phyloP scores from a whole-genome alignment of 2,113 vertebrate genomes.

The Globicephala melas region DNA sequence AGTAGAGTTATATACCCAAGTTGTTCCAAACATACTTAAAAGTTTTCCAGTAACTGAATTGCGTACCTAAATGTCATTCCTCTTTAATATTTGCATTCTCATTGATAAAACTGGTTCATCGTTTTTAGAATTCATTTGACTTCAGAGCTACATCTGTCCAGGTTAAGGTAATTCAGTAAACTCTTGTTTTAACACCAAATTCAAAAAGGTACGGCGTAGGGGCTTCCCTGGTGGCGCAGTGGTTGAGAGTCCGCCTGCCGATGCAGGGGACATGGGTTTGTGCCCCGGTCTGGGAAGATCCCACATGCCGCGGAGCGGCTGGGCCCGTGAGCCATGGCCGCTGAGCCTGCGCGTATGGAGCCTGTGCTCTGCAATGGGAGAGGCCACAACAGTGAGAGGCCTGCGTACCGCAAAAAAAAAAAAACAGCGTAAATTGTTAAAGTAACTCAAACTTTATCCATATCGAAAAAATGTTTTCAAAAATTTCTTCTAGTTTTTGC shows the following conservation, averaged over 20 bases:
- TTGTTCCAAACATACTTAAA: neutral
- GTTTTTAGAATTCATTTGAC: neutral
- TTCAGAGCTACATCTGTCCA: neutral
- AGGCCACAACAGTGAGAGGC: no score
- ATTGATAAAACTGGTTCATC: neutral
- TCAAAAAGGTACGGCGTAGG: no score
- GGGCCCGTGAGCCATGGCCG: no score
- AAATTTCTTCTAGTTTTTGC: neutral
- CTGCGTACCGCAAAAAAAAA: neutral
- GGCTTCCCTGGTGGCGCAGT: no score
- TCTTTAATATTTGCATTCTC: neutral
- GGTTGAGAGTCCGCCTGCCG: no score
- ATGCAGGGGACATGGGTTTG: no score
- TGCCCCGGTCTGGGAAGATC: no score
- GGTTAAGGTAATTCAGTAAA: neutral
- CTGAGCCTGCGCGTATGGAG: no score
- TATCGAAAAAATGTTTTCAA: neutral
- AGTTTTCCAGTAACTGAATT: neutral
- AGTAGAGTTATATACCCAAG: neutral
- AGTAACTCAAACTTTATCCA: neutral
- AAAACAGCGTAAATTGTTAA: neutral
- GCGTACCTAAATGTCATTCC: neutral
- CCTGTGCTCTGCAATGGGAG: no score
- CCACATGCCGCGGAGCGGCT: no score
- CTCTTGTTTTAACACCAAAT: neutral